phyloP scores from a whole-genome alignment of 2,797 vertebrate genomes.

The Pelobates cultripes region DNA sequence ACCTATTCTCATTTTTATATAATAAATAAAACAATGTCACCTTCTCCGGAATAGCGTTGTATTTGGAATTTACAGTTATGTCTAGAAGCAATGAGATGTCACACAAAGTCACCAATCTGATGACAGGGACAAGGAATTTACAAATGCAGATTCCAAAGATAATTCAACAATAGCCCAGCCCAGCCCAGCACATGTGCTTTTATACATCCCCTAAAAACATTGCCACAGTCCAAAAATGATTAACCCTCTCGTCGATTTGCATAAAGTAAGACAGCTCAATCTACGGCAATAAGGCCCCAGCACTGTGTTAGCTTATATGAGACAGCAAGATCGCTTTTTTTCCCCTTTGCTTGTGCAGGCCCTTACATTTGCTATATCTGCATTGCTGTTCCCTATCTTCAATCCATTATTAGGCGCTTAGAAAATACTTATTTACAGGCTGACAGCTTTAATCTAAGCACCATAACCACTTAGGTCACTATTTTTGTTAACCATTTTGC shows the following conservation, averaged over 20 bases:
- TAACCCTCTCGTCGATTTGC: slow-evolving; percentile 1
- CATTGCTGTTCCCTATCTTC: slow-evolving; percentile 27
- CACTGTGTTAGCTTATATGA: neutral
- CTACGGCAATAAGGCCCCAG: too few species aligned
- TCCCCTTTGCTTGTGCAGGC: neutral
- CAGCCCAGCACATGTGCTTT: slow-evolving; percentile 14
- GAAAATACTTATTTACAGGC: too few species aligned
- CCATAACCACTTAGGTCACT: too few species aligned
- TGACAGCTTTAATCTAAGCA: too few species aligned
- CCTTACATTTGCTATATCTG: slow-evolving; percentile 19
- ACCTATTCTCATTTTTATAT: too few species aligned
- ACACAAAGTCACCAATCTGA: neutral
- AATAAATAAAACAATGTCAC: neutral
- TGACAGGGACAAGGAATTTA: slow-evolving; percentile 8
- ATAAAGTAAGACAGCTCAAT: neutral
- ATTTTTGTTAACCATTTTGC: too few species aligned
- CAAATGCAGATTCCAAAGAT: slow-evolving; percentile 26
- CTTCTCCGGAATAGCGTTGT: neutral
- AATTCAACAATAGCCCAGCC: slow-evolving; percentile 15
- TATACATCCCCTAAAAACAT: neutral
- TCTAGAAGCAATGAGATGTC: neutral
- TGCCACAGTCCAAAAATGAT: neutral
- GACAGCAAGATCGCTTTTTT: neutral
- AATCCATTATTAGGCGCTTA: neutral
- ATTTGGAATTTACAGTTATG: neutral